These are phyloP conservation scores for Platygyra sinensis DNA, from an alignment of 64 coral and sea anemone genomes.

Conservation along the genomic window DNA sequence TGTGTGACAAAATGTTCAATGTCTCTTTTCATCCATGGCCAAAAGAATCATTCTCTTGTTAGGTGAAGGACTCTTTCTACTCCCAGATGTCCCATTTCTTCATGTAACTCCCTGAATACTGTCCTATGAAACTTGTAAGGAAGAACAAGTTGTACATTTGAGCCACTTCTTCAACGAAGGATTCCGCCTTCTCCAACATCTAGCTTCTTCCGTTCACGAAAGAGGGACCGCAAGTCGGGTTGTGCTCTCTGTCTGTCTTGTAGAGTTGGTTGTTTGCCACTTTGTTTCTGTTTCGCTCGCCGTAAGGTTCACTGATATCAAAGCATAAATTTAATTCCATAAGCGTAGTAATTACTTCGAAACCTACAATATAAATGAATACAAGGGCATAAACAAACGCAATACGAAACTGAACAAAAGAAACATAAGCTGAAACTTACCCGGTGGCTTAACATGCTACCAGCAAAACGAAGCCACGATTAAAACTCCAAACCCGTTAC, in stretches of 20 bases:
- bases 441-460: too few species aligned
- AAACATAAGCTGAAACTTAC: too few species aligned
- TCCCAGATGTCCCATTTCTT: conserved; percentile 45
- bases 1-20: conserved; percentile 7
- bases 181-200: not conserved
- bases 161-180: not conserved
- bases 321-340: too few species aligned
- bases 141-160: conserved; percentile 15
- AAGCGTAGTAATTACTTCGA: too few species aligned
- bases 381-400: too few species aligned
- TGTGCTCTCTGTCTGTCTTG: not conserved
- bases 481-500: too few species aligned
- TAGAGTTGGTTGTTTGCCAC: not conserved
- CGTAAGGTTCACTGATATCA: too few species aligned
- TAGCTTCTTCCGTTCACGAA: conserved; percentile 28
- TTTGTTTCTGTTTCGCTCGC: not conserved
- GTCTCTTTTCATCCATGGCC: conserved; percentile 36
- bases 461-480: too few species aligned
- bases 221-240: not conserved
- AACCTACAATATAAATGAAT: too few species aligned
- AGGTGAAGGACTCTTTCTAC: conserved; percentile 15
- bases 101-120: conserved; percentile 35
- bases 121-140: conserved; percentile 5
- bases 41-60: conserved; percentile 23
- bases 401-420: too few species aligned